Evolutionary conservation across 1,140 invertebrate genomes (phyloP).

Genomic region (Bombus sibiricus): DNA sequence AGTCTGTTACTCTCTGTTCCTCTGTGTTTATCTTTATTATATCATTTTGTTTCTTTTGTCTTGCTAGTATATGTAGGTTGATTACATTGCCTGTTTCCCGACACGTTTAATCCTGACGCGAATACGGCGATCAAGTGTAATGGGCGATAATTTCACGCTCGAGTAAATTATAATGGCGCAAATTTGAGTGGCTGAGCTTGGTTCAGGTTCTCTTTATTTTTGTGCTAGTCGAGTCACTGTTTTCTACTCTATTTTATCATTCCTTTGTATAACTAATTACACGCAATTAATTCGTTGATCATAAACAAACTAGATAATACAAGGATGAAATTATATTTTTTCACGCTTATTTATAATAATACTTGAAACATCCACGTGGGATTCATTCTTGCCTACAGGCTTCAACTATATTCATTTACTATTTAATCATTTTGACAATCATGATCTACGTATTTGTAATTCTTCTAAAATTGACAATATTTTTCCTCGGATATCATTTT

Average conservation of each 20-base stretch:
- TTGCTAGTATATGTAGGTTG: background rate
- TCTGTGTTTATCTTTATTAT: background rate
- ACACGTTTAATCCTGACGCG: constrained; percentile 3
- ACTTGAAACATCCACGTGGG: too few species aligned
- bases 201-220: background rate
- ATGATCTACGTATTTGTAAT: too few species aligned
- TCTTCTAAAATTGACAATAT: too few species aligned
- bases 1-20: background rate
- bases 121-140: constrained; percentile 21
- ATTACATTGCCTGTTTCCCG: background rate
- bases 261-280: background rate
- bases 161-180: constrained; percentile 28
- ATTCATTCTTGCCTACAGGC: too few species aligned
- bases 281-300: background rate
- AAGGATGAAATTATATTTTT: background rate
- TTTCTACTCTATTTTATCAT: background rate
- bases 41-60: background rate
- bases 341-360: background rate
- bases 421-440: too few species aligned
- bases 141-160: constrained; percentile 36
- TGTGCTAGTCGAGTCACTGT: background rate
- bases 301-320: background rate
- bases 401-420: too few species aligned
- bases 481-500: too few species aligned
- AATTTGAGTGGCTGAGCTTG: background rate